These are phyloP conservation scores for Graptemys geographica DNA, from an alignment of 2,797 vertebrate species.

Conservation along the genomic window DNA sequence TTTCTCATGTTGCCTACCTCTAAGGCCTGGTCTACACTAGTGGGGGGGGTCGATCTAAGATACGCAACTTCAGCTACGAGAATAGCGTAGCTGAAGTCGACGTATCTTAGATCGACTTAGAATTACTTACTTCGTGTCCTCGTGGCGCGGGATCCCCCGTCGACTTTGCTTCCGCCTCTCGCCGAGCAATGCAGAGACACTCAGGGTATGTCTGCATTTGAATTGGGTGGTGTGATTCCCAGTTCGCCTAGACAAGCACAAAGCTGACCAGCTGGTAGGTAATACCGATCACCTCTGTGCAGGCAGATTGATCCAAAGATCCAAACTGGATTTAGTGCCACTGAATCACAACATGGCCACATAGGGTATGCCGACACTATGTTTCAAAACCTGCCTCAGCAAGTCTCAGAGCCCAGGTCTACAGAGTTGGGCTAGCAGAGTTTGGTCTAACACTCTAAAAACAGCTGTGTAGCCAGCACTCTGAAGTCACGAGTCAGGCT, in stretches of 20 bases:
- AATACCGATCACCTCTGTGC: not conserved
- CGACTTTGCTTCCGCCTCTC: too few relatives aligned
- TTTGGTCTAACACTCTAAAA: not conserved
- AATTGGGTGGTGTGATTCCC: not conserved
- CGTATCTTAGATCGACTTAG: too few relatives aligned
- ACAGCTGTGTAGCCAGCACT: not conserved
- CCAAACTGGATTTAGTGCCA: not conserved
- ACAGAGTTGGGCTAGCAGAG: not conserved
- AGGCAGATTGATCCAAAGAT: not conserved
- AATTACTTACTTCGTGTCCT: too few relatives aligned
- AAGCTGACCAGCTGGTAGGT: fast-evolving
- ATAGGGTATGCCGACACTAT: too few relatives aligned
- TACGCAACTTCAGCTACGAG: too few relatives aligned
- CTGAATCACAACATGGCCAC: not conserved
- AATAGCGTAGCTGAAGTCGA: too few relatives aligned
- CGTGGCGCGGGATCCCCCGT: too few relatives aligned
- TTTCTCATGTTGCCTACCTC: not conserved
- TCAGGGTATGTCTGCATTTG: not conserved
- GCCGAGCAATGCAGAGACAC: not conserved
- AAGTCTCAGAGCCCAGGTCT: not conserved
- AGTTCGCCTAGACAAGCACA: not conserved
- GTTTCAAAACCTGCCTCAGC: not conserved
- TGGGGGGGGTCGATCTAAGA: too few relatives aligned
- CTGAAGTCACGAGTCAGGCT: not conserved
- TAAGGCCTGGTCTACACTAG: not conserved